phyloP scores from a whole-genome alignment of 2,113 vertebrate species.

The Monopterus albus region DNA sequence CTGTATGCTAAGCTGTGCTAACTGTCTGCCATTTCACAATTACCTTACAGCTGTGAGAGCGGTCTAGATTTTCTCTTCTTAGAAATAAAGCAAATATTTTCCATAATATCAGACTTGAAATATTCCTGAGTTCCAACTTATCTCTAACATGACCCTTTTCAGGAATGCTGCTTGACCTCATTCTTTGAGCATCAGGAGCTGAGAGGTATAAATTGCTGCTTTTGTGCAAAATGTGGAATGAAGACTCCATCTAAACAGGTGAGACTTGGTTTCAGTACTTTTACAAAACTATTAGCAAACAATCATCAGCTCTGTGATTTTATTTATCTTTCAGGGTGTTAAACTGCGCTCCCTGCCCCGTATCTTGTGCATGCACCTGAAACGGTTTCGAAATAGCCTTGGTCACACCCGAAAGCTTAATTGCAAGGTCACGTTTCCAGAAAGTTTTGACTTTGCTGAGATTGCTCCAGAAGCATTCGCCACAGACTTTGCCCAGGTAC shows the following conservation, averaged over 20 bases:
- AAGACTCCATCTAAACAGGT: slow-evolving; percentile 71
- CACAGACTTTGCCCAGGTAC: slow-evolving; percentile 42
- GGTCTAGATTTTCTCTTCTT: too few relatives aligned
- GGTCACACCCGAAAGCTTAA: slow-evolving; percentile 56
- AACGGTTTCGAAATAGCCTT: slow-evolving; percentile 56
- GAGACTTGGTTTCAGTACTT: not conserved
- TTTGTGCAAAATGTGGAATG: slow-evolving; percentile 64
- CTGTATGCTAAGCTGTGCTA: too few relatives aligned
- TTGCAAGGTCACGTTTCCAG: slow-evolving; percentile 66
- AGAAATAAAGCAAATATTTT: too few relatives aligned
- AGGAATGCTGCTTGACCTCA: slow-evolving; percentile 72
- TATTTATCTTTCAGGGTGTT: slow-evolving; percentile 54
- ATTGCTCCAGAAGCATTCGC: slow-evolving; percentile 21
- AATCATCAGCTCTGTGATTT: not conserved
- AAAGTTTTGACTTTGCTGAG: slow-evolving; percentile 59
- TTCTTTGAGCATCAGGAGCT: slow-evolving; percentile 74
- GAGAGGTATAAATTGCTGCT: slow-evolving; percentile 45
- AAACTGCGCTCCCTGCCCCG: slow-evolving; percentile 68
- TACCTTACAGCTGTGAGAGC: too few relatives aligned
- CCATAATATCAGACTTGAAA: not conserved
- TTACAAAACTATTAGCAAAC: not conserved
- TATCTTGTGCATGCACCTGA: slow-evolving; percentile 76
- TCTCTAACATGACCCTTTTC: not conserved
- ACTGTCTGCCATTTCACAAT: too few relatives aligned
- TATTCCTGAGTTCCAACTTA: not conserved